Conservation (phyloP, 2,113 vertebrate species). For the human region DNA sequence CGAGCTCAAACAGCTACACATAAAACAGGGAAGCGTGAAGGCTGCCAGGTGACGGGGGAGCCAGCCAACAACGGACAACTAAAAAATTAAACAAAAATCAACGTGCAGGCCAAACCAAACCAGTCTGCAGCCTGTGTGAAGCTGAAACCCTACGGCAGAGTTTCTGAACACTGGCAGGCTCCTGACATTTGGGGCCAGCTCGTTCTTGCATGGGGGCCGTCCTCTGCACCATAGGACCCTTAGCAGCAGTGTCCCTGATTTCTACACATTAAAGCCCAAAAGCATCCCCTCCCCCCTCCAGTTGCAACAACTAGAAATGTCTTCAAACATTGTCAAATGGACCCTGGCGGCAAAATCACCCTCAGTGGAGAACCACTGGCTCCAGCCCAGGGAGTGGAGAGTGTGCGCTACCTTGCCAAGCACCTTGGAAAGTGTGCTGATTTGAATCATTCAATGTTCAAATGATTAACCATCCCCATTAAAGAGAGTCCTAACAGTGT, state of each 20-base stretch:
- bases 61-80: not conserved
- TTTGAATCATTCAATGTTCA: accelerated
- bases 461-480: not conserved
- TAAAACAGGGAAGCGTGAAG: no score
- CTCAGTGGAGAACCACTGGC: not conserved
- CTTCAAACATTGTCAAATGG: not conserved
- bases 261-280: not conserved
- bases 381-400: not conserved
- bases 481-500: not conserved
- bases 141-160: no score
- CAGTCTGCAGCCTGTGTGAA: not conserved
- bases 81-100: not conserved
- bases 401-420: not conserved
- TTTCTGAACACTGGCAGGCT: no score
- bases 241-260: no score
- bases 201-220: not conserved
- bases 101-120: not conserved
- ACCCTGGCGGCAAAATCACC: not conserved
- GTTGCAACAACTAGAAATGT: not conserved
- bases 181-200: not conserved
- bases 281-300: not conserved
- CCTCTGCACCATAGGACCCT: accelerated
- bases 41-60: not conserved
- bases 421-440: not conserved
- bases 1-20: not conserved